phyloP scores from a whole-genome alignment of 2,113 vertebrate genomes.

The Lethenteron camtschaticum region DNA sequence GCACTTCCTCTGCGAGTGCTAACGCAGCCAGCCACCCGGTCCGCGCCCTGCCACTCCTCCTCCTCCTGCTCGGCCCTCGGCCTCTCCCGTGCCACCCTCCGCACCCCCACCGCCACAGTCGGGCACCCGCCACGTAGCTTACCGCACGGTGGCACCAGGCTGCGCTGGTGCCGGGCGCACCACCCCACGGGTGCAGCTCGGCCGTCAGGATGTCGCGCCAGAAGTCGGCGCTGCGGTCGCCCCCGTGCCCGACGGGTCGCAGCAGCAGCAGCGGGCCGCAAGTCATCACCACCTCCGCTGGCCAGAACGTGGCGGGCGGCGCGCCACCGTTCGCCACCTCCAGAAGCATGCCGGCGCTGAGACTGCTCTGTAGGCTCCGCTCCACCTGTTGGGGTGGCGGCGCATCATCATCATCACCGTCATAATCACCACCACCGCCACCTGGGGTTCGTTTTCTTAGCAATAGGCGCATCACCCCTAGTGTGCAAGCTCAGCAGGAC shows the following conservation, averaged over 20 bases:
- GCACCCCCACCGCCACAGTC: no score
- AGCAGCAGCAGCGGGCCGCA: conserved; percentile 79
- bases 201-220: conserved; percentile 88
- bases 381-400: conserved; percentile 43
- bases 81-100: no score
- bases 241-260: conserved; percentile 68
- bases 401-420: no score
- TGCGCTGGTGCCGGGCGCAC: conserved; percentile 60
- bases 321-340: conserved; percentile 58
- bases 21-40: no score
- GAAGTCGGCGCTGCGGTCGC: conserved; percentile 85
- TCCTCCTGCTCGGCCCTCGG: no score
- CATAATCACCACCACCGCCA: neutral
- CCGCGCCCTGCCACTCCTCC: no score
- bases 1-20: no score
- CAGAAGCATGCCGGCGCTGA: conserved; percentile 84
- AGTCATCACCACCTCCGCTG: conserved; percentile 78
- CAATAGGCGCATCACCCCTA: neutral
- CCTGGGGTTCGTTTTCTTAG: neutral
- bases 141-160: conserved; percentile 74
- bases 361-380: conserved; percentile 65
- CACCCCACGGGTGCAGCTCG: conserved; percentile 68
- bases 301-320: conserved; percentile 62
- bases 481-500: neutral
- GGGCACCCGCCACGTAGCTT: conserved; percentile 12